phyloP scores from a whole-genome alignment of 1,140 invertebrate genomes.

The Ladona fulva region DNA sequence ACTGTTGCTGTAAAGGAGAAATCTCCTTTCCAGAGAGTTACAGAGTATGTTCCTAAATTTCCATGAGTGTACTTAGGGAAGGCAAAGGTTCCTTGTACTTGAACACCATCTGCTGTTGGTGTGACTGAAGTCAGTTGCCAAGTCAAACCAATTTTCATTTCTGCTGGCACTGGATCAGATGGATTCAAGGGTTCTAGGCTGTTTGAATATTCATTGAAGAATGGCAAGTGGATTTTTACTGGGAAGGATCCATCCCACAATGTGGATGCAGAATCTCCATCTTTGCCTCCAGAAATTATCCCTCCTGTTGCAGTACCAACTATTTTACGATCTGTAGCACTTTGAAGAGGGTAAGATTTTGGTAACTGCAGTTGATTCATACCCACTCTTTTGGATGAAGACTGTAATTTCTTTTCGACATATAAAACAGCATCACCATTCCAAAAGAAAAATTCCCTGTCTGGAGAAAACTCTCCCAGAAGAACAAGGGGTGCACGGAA shows the following conservation, averaged over 20 bases:
- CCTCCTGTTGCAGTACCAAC: neutral
- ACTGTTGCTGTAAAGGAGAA: neutral
- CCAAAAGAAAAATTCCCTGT: too few relatives aligned
- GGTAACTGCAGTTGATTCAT: neutral
- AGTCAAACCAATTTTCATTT: neutral
- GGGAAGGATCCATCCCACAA: conserved; percentile 12
- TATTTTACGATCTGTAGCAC: neutral
- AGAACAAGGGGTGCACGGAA: too few relatives aligned
- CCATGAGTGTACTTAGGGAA: neutral
- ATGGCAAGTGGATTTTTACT: neutral
- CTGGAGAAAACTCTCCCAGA: too few relatives aligned
- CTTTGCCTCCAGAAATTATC: neutral
- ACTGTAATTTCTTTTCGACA: too few relatives aligned
- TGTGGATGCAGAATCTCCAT: neutral
- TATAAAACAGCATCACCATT: too few relatives aligned
- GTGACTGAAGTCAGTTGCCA: neutral
- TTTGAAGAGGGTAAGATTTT: neutral
- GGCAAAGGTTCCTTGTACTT: neutral
- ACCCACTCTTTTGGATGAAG: neutral
- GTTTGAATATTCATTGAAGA: neutral
- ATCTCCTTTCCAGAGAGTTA: neutral
- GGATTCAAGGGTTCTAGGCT: neutral
- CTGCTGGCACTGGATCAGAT: neutral
- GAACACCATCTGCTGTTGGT: neutral
- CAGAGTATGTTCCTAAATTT: neutral